Evolutionary conservation across 92 coral and sea anemone genomes (phyloP).

Genomic region (Porites lobata): DNA sequence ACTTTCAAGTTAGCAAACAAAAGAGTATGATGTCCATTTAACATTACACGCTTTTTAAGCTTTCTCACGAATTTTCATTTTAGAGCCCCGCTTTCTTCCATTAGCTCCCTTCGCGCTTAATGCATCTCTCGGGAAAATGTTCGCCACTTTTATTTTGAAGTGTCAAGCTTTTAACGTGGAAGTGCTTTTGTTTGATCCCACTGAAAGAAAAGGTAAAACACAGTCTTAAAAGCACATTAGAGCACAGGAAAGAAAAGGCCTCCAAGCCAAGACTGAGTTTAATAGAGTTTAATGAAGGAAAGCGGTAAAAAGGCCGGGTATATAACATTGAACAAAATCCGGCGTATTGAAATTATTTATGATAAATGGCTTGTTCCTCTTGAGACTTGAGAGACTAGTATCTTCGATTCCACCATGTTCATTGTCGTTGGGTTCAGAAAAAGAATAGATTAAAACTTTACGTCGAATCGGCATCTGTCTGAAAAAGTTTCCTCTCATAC

Average conservation of each 20-base stretch:
- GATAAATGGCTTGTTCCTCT: too few species aligned
- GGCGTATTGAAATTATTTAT: background rate
- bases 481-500: too few species aligned
- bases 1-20: constrained; percentile 55
- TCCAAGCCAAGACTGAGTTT: background rate
- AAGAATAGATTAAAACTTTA: too few species aligned
- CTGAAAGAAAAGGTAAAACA: constrained; percentile 19
- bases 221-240: constrained; percentile 9
- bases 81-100: constrained; percentile 23
- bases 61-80: constrained; percentile 24
- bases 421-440: too few species aligned
- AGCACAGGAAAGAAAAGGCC: constrained; percentile 3
- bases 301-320: background rate
- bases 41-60: constrained; percentile 45
- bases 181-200: constrained; percentile 26
- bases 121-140: constrained; percentile 34
- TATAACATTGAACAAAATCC: background rate
- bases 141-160: constrained; percentile 30
- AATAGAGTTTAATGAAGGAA: background rate
- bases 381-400: too few species aligned
- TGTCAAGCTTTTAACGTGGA: constrained; percentile 36
- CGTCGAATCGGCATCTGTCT: too few species aligned
- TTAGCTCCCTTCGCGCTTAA: constrained; percentile 37
- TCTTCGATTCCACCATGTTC: too few species aligned
- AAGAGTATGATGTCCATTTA: constrained; percentile 54